Base-by-base conservation (phyloP, 1,140 invertebrate genomes). In the Cydia fagiglandana region DNA sequence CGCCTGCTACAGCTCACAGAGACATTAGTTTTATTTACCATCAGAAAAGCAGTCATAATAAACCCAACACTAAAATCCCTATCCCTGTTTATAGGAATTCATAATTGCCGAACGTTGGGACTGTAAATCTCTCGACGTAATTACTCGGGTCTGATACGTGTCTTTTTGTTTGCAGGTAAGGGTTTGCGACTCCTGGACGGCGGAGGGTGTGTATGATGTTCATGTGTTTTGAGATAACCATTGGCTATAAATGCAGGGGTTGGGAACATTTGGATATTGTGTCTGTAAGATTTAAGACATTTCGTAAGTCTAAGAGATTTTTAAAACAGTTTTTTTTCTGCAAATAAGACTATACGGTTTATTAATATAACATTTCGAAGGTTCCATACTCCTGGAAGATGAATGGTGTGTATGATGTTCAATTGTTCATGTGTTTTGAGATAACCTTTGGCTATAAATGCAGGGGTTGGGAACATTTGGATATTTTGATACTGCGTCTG, bases 141-240 rank as follows among this genome's bases (percentile, higher is more conserved):
- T 84, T 83, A 84, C 78, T 70, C 66, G 28, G 53, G 73, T 45
- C 53, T 79, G 76, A 80, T 81, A 77, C 78, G 66, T 80, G 79
- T 77, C 76, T 79, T 77, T 80, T 79, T 81, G 79, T 73, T 82
- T 84, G 76, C 83, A 84, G 83, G 83, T 84, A 84, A 81, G 83
- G 75, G 66, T 70, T 70, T 15, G 17, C 73, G 73, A 56, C 73
- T 74, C 34, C 50, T 74, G 45, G 50, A 50, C 47, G 38, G 4
- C 17, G 47, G 13, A 5, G 64, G 64, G 64, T 68, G 34, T 68
- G 64, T 68, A 68, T 68, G 64, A 17, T 17, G 53, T 56, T 56
- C 53, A 17, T 61, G 20, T 24, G 50, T 17, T 53, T 17, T 61
- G 17, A 24, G 56, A 24, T 61, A 24, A 24, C 56, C 20, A 56